These are phyloP conservation scores for Stegana nigrithorax DNA, from an alignment of 2,888 invertebrate species.

Conservation along the genomic window DNA sequence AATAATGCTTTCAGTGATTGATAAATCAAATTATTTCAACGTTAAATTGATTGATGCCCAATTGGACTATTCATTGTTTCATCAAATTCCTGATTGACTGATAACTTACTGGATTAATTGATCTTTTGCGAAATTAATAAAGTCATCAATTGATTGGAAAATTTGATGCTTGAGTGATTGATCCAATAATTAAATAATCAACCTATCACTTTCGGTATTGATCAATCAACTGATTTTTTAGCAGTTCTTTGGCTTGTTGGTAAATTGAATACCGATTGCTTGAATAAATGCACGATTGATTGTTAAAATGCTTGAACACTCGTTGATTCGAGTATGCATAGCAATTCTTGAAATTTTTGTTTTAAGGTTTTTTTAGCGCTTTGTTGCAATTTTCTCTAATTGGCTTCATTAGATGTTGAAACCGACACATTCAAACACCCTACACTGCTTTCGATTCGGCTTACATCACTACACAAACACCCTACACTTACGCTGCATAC, in stretches of 20 bases:
- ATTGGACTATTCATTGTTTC: too few relatives aligned
- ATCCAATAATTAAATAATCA: too few relatives aligned
- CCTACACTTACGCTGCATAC: neutral
- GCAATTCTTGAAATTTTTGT: neutral
- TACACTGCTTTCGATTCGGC: constrained; percentile 18
- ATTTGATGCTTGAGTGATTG: neutral
- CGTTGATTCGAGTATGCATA: constrained; percentile 7
- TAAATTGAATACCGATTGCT: too few relatives aligned
- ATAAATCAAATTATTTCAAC: neutral
- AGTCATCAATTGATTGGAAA: neutral
- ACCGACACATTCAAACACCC: constrained; percentile 5
- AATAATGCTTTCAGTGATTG: neutral
- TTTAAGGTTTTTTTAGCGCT: neutral
- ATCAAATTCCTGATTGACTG: too few relatives aligned
- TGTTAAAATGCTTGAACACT: neutral
- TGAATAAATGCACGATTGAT: neutral
- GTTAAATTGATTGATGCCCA: neutral
- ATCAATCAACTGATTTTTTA: too few relatives aligned
- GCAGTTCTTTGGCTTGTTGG: too few relatives aligned
- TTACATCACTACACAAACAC: constrained; percentile 17
- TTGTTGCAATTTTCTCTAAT: constrained; percentile 3
- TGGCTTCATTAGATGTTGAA: constrained; percentile 22
- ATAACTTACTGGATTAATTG: neutral
- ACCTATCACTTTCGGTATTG: neutral
- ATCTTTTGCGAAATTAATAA: too few relatives aligned